Base-by-base conservation (phyloP, 92 coral and sea anemone genomes). In the Hydrozoanthus gracilis region DNA sequence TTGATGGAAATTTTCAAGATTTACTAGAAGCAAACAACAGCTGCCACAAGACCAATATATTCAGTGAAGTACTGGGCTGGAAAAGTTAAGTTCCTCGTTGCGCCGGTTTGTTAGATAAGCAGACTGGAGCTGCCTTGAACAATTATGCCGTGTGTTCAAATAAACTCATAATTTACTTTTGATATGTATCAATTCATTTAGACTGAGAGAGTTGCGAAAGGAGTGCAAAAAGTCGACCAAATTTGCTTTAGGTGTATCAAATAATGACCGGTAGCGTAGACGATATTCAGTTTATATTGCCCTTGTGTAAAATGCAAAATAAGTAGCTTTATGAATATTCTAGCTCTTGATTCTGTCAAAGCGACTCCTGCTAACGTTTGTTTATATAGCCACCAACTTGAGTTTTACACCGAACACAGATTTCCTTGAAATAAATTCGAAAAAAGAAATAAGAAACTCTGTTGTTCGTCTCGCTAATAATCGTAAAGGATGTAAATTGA, bases 11-110 rank as follows among this genome's bases (percentile, higher is more conserved):
- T 82, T 87, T 88, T 83, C 88, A 89, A 86, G 87, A 83, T 78
- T 88, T 92, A 82, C 50, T 80, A 87, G 78, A 86, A 72, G 91
- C 90, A 92, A 92, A 94, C 82, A 94, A 82, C 98, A 92, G 88
- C 94, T 94, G 98, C 92, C 92, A 55, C 44, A 48, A 49, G 88
- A 87, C 98, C 95, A 94, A 94, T 94, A 94, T 92, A 88, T 76
- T 86, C 74, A 71, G 79, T 87, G 92, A 86, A 84, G 72, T 82
- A 84, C 39, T 27, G 68, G 74, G 77, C 90, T 61, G 71, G 12
- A 78, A 66, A 74, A 87, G 93, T 83, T 91, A 92, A 85, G 50
- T 83, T 92, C 76, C 74, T 72, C 78, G 82, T 86, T 82, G 70
- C 65, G 83, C 87, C 88, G 87, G 89, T 90, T 79, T 51, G 87